Percentiles rank a stretch among this genome's conserved stretches.
Evolutionary conservation across 2,113 vertebrate genomes (phyloP).

Genomic region (Tyrannus savana): DNA sequence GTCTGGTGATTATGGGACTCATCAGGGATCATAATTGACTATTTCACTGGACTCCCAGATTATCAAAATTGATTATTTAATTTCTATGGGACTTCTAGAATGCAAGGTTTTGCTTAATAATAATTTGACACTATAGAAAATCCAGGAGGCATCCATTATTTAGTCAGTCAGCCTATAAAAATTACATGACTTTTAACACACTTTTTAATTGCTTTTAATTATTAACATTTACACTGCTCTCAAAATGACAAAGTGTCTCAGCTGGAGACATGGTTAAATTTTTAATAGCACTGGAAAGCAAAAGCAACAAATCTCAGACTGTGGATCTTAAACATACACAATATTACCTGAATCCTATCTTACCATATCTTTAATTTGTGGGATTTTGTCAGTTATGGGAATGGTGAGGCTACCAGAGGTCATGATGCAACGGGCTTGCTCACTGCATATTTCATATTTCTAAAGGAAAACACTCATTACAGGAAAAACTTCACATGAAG

Average conservation of each 20-base stretch:
- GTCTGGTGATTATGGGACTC: background rate
- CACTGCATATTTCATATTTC: background rate
- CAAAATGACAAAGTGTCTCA: slow-evolving; percentile 51
- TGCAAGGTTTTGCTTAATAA: background rate
- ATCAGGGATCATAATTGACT: background rate
- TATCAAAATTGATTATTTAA: background rate
- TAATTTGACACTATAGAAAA: background rate
- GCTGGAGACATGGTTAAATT: slow-evolving; percentile 70
- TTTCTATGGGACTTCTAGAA: background rate
- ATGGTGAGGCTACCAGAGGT: background rate
- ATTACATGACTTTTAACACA: slow-evolving; percentile 79
- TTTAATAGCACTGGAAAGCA: slow-evolving; percentile 70
- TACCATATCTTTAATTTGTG: background rate
- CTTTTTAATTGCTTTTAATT: slow-evolving; percentile 82
- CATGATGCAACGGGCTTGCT: background rate
- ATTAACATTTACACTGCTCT: slow-evolving; percentile 76
- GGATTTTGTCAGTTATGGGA: background rate
- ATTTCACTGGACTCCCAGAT: background rate
- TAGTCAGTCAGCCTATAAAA: slow-evolving; percentile 77
- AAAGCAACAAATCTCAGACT: background rate
- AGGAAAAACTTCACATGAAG: background rate
- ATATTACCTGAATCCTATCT: background rate
- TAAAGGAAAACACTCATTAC: background rate
- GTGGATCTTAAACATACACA: background rate
- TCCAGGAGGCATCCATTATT: slow-evolving; percentile 51